These are phyloP conservation scores for Trachurus trachurus DNA, from an alignment of 2,797 vertebrate species.

Conservation along the genomic window DNA sequence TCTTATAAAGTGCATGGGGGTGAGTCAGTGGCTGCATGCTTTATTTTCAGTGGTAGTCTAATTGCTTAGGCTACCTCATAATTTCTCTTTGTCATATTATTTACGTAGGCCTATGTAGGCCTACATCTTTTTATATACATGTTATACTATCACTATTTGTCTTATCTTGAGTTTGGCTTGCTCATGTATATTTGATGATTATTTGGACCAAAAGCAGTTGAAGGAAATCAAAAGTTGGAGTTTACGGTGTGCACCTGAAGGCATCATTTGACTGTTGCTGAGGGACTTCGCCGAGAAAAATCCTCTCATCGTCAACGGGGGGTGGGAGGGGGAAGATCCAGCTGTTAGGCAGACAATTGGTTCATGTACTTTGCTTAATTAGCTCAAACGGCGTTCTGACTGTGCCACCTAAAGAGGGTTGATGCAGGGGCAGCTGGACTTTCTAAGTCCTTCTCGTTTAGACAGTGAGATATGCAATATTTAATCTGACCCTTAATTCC, in stretches of 20 bases:
- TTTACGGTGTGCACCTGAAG: conserved; percentile 63
- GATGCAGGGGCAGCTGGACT: too few species aligned
- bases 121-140: too few species aligned
- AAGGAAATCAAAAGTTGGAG: rapidly evolving
- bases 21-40: background rate
- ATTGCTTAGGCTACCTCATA: too few species aligned
- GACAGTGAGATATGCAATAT: background rate
- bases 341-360: conserved; percentile 58
- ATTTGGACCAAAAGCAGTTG: background rate
- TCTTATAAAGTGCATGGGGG: background rate
- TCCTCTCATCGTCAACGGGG: conserved; percentile 38
- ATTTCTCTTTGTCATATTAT: too few species aligned
- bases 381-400: conserved; percentile 34
- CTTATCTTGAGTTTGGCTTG: too few species aligned
- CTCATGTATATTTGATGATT: background rate
- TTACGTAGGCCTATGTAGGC: too few species aligned
- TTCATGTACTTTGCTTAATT: conserved; percentile 49
- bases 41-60: background rate
- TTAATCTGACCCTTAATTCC: background rate
- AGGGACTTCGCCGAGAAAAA: conserved; percentile 77
- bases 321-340: conserved; percentile 35
- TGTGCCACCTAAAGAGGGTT: background rate
- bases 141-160: background rate
- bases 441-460: background rate
- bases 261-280: conserved; percentile 85